Percentiles rank a stretch among this genome's conserved stretches.
Conservation (phyloP, 2,797 vertebrate species). For the Neosilurus mollespiculum region DNA sequence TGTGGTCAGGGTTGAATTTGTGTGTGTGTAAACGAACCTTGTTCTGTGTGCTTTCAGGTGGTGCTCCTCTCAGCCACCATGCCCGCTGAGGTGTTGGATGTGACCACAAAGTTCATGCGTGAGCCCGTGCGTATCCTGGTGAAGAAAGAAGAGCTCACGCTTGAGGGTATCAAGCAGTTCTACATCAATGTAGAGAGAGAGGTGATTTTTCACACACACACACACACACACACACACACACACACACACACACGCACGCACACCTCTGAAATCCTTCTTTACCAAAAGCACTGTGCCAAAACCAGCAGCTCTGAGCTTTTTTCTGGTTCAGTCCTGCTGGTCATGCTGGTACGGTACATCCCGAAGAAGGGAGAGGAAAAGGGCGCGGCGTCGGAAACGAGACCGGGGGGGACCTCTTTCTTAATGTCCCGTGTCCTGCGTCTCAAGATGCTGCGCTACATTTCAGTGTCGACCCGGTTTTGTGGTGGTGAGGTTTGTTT, state of each 20-base stretch:
- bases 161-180: conserved; percentile 99
- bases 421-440: conserved; percentile 90
- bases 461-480: background rate
- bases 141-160: conserved; percentile 97
- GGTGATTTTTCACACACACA: conserved; percentile 66
- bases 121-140: conserved; percentile 97
- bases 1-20: too few relatives aligned
- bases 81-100: conserved; percentile 97
- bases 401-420: conserved; percentile 91
- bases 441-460: conserved; percentile 83
- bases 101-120: conserved; percentile 98
- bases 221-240: too few relatives aligned
- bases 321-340: conserved; percentile 73
- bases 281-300: conserved; percentile 89
- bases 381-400: conserved; percentile 73
- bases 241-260: too few relatives aligned
- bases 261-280: conserved; percentile 71
- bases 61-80: conserved; percentile 96
- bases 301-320: conserved; percentile 72
- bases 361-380: conserved; percentile 80
- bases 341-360: conserved; percentile 87
- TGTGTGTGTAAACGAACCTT: too few relatives aligned
- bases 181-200: conserved; percentile 98
- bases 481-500: too few relatives aligned
- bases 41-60: conserved; percentile 72